Evolutionary conservation across 2,113 vertebrate genomes (phyloP).

Genomic region (Phalacrocorax aristotelis): DNA sequence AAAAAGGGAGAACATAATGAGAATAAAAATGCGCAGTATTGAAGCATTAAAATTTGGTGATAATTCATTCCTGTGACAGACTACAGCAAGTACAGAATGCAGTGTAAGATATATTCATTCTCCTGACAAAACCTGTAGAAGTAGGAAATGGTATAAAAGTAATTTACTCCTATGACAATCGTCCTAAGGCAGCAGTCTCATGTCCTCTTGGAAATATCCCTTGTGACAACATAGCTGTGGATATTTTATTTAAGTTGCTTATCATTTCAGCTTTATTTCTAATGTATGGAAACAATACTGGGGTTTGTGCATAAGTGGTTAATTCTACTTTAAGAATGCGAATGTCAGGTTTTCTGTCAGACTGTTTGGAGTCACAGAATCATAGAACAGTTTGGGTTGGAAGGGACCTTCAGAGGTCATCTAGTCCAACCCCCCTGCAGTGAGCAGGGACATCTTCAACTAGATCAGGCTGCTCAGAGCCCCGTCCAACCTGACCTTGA

Average conservation of each 20-base stretch:
- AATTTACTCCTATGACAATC: constrained; percentile 32
- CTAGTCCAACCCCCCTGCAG: no score
- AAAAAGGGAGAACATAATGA: constrained; percentile 60
- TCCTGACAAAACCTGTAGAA: constrained; percentile 40
- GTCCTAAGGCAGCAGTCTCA: not conserved
- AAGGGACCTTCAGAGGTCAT: no score
- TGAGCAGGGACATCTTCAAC: no score
- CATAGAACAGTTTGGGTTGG: no score
- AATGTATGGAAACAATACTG: not conserved
- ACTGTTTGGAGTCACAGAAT: not conserved
- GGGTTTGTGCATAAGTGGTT: not conserved
- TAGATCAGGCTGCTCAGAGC: no score
- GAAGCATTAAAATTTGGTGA: constrained; percentile 56
- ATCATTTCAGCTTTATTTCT: constrained; percentile 9
- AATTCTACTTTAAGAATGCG: not conserved
- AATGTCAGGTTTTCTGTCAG: not conserved
- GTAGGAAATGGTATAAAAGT: constrained; percentile 43
- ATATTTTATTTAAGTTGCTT: constrained; percentile 27
- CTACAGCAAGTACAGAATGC: constrained; percentile 39
- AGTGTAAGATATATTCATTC: constrained; percentile 32
- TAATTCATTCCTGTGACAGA: constrained; percentile 65
- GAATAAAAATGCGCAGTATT: constrained; percentile 58
- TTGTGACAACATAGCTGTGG: not conserved
- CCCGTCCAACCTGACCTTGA: no score
- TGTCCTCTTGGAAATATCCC: not conserved